phyloP scores from a whole-genome alignment of 2,797 vertebrate genomes.

The Enteromius treurensis region DNA sequence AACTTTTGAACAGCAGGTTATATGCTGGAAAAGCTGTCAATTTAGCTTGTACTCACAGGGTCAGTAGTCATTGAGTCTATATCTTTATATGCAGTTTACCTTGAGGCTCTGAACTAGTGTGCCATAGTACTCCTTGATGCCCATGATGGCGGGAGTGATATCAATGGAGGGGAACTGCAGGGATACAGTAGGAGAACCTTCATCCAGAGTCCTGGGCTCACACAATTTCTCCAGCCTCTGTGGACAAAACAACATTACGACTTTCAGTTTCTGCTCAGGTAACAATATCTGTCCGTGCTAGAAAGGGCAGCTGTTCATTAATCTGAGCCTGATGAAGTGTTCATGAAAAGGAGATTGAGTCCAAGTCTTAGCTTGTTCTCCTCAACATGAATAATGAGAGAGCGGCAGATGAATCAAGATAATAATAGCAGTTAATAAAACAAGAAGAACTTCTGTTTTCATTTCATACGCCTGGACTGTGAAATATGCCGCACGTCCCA shows the following conservation, averaged over 20 bases:
- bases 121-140: conserved; percentile 75
- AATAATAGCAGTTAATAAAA: conserved; percentile 74
- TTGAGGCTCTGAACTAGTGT: conserved; percentile 76
- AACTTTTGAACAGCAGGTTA: neutral
- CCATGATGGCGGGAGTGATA: conserved; percentile 67
- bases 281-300: conserved; percentile 42
- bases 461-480: conserved; percentile 67
- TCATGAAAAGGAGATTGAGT: conserved; percentile 57
- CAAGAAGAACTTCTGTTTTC: conserved; percentile 71
- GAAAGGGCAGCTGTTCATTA: conserved; percentile 31
- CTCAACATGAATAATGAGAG: conserved; percentile 63
- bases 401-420: conserved; percentile 62
- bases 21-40: neutral
- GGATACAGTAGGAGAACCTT: conserved; percentile 52
- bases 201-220: conserved; percentile 57
- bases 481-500: conserved; percentile 70
- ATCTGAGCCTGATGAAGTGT: conserved; percentile 60
- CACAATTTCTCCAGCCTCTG: conserved; percentile 69
- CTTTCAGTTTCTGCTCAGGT: conserved; percentile 52
- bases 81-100: conserved; percentile 63
- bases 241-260: conserved; percentile 46
- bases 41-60: neutral
- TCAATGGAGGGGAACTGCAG: conserved; percentile 74
- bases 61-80: too few species aligned
- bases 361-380: conserved; percentile 44